Conservation (phyloP, 1,140 invertebrate species). For the Ephestia elutella region DNA sequence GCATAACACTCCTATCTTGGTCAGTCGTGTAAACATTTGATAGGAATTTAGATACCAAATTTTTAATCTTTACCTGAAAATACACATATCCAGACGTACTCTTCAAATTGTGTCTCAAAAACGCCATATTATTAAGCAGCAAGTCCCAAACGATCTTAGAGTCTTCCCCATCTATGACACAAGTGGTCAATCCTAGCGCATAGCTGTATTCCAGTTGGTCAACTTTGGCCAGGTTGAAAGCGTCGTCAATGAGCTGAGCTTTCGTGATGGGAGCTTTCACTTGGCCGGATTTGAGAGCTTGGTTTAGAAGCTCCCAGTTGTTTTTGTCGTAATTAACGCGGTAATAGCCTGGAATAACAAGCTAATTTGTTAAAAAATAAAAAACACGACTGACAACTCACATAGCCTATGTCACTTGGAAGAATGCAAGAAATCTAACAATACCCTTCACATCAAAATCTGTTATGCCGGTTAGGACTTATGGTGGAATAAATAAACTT, state of each 20-base stretch:
- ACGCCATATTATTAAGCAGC: constrained; percentile 69
- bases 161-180: constrained; percentile 75
- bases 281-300: constrained; percentile 64
- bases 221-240: constrained; percentile 82
- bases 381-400: too few species aligned
- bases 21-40: too few species aligned
- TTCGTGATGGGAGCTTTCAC: constrained; percentile 76
- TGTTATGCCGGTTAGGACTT: too few species aligned
- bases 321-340: constrained; percentile 83
- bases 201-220: constrained; percentile 74
- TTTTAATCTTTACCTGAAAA: too few species aligned
- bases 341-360: constrained; percentile 78
- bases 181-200: constrained; percentile 77
- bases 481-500: too few species aligned
- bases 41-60: too few species aligned
- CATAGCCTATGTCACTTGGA: too few species aligned
- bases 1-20: too few species aligned
- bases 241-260: constrained; percentile 88
- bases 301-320: constrained; percentile 80
- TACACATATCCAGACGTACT: constrained; percentile 48
- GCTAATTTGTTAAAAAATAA: too few species aligned
- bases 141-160: constrained; percentile 78
- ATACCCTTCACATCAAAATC: too few species aligned
- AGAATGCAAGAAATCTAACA: too few species aligned
- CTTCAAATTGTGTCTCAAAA: constrained; percentile 59